Base-by-base conservation (phyloP, 2,888 invertebrate genomes). In the Pammene aurita region DNA sequence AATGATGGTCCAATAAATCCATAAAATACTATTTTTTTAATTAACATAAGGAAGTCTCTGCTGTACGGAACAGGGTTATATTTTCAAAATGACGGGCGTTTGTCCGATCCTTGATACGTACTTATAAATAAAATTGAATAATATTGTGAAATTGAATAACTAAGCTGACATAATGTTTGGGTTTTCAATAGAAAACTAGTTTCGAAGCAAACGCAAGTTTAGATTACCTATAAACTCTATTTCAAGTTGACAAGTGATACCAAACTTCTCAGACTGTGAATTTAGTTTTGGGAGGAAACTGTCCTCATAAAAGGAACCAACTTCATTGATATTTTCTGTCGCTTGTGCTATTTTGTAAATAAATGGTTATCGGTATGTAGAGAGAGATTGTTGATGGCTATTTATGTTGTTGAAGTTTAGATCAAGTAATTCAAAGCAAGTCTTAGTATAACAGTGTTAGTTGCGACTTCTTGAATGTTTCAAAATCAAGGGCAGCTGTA, bases 231-330 rank as follows among this genome's bases (percentile, higher is more conserved):
- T 44, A 54, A 66, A 66, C 46, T 50, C 14, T 57, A 57, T 42
- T 66, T 34, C 41, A 41, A 54, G 48, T 63, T 50, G 54, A 54
- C 48, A 57, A 62, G 34, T 46, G 41, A 44, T 38, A 67, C 62
- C 35, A 57, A 67, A 67, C 50, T 67, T 67, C 50, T 5, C 63
- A 63, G 67, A 67, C 38, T 38, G 26, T 4, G 34, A 54, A 35
- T 35, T 34, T 54, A 7, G 18, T n/a, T 34, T n/a, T 34, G 34
- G n/a, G 7, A n/a, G 41, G 34, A 54, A 18, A 18, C 11, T 9
- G 16, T 50, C 4, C 5, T 46, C 14, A 10, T 18, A 18, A 50
- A 60, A 60, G 14, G 44, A n/a, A 6, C 26, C 35, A 16, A 18
- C 13, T 11, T 38, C 1, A 7, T 48, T 35, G 35, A 34, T 4